Percentiles rank a stretch among this genome's conserved stretches.
phyloP scores from a whole-genome alignment of 2,888 invertebrate genomes.

The Melanotus villosus region DNA sequence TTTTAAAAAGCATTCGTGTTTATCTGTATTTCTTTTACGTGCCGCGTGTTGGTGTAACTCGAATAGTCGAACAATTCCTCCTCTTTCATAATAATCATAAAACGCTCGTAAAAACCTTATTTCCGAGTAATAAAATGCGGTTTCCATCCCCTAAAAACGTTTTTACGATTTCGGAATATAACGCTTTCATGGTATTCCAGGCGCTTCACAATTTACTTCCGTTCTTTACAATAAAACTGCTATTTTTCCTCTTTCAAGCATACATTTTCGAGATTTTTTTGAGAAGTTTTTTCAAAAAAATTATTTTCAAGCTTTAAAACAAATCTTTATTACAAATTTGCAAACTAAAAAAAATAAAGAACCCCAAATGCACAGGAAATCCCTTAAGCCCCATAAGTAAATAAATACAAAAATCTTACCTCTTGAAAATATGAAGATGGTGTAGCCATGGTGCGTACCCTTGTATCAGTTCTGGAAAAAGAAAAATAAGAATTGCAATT shows the following conservation, averaged over 20 bases:
- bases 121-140: constrained; percentile 36
- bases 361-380: too few species aligned
- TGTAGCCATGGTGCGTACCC: constrained; percentile 54
- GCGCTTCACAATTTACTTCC: constrained; percentile 30
- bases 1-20: constrained; percentile 1
- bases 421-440: constrained; percentile 52
- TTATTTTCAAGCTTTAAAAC: too few species aligned
- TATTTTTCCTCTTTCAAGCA: not conserved
- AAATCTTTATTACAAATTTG: too few species aligned
- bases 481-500: constrained; percentile 47
- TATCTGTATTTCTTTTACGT: not conserved
- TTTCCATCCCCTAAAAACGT: constrained; percentile 24
- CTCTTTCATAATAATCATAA: constrained; percentile 33
- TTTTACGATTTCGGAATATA: constrained; percentile 22
- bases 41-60: not conserved
- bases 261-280: not conserved
- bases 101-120: constrained; percentile 26
- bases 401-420: constrained; percentile 49
- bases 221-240: not conserved
- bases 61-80: constrained; percentile 23
- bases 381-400: too few species aligned
- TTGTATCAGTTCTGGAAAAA: constrained; percentile 54
- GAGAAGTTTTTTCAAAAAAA: too few species aligned
- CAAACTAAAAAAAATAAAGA: too few species aligned
- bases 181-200: constrained; percentile 21